Conservation (phyloP, 2,797 vertebrate species). For the Sebastes minor region DNA sequence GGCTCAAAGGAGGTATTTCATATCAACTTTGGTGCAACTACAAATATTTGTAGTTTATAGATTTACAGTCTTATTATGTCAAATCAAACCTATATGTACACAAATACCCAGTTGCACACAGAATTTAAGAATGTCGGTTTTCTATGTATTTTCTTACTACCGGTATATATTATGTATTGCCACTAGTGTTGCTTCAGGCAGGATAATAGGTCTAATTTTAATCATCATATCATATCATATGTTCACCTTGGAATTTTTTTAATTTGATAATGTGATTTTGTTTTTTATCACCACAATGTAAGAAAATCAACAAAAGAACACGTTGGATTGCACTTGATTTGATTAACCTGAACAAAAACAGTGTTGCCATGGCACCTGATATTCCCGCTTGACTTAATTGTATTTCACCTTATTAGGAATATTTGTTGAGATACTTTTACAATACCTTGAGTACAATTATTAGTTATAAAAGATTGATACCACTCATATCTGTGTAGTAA, state of each 20-base stretch:
- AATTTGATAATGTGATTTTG: background rate
- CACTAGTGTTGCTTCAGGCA: too few species aligned
- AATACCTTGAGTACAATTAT: too few species aligned
- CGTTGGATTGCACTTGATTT: fast-evolving
- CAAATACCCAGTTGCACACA: too few species aligned
- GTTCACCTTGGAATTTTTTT: background rate
- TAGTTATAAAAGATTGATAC: too few species aligned
- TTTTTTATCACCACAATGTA: background rate
- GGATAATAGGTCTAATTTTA: background rate
- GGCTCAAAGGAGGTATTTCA: background rate
- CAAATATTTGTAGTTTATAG: background rate
- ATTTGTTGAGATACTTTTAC: too few species aligned
- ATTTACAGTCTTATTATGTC: too few species aligned
- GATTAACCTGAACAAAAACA: background rate
- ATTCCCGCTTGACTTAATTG: background rate
- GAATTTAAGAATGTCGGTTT: too few species aligned
- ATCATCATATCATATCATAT: background rate
- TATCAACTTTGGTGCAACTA: background rate
- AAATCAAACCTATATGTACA: background rate
- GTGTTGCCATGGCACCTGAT: background rate
- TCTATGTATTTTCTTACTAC: background rate
- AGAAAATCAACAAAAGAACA: background rate
- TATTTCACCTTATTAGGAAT: too few species aligned
- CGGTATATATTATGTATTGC: too few species aligned
- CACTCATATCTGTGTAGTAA: too few species aligned